A percentile compares a stretch with the other conserved stretches of the same genome.
Conservation (phyloP, 2,888 invertebrate genomes). For the Tenthredo distinguenda region DNA sequence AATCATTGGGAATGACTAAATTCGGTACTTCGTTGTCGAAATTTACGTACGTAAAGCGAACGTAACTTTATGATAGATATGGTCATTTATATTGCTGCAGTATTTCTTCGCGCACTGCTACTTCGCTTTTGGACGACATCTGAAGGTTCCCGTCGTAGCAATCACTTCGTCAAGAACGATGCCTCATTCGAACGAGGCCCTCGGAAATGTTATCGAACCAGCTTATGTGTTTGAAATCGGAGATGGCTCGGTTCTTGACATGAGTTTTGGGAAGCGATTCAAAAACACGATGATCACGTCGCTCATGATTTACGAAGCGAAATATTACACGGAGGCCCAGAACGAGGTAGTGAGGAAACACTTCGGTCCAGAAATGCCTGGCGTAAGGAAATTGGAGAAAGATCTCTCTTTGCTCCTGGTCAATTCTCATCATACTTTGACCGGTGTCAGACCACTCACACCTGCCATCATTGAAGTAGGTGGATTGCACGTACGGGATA, state of each 20-base stretch:
- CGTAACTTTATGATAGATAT: too few species aligned
- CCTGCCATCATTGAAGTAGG: constrained; percentile 80
- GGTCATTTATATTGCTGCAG: constrained; percentile 56
- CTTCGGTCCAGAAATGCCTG: constrained; percentile 35
- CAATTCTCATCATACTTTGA: constrained; percentile 78
- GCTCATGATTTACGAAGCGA: constrained; percentile 53
- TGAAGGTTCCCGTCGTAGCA: constrained; percentile 67
- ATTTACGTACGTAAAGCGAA: too few species aligned
- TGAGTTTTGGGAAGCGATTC: constrained; percentile 69
- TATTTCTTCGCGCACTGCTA: constrained; percentile 67
- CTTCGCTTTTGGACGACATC: constrained; percentile 66
- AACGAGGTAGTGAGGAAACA: constrained; percentile 8
- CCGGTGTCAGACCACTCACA: constrained; percentile 77
- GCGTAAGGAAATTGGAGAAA: constrained; percentile 46
- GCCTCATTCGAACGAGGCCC: constrained; percentile 66
- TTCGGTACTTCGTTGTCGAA: too few species aligned
- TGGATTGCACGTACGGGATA: constrained; percentile 74
- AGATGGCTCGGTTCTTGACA: constrained; percentile 54
- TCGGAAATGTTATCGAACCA: constrained; percentile 66
- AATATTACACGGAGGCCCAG: constrained; percentile 43
- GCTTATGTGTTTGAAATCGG: constrained; percentile 64
- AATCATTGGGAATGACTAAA: background rate
- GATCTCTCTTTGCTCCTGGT: constrained; percentile 74
- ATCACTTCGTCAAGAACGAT: constrained; percentile 61
- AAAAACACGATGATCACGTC: constrained; percentile 59